Evolutionary conservation across 1,140 invertebrate species (phyloP).

Genomic region (Nasonia giraulti): DNA sequence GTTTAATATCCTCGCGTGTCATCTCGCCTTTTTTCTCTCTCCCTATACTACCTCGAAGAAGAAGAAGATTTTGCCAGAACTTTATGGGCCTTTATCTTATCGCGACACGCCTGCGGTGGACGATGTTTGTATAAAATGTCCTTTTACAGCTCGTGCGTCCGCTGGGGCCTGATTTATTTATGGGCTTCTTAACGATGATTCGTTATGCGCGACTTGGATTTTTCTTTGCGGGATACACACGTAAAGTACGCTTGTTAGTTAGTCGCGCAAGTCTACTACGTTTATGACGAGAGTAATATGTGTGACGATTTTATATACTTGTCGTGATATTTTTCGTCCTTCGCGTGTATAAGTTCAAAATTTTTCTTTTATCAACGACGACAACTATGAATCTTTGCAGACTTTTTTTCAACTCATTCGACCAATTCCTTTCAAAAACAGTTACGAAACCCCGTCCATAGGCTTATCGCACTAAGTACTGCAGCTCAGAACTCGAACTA

Average conservation of each 20-base stretch:
- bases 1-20: conserved; percentile 34
- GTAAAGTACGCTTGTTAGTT: not conserved
- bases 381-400: not conserved
- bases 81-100: conserved; percentile 38
- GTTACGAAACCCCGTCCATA: not conserved
- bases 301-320: conserved; percentile 1
- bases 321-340: not conserved
- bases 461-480: no score
- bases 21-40: conserved; percentile 32
- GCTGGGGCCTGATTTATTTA: conserved; percentile 55
- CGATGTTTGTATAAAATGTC: conserved; percentile 21
- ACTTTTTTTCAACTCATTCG: no score
- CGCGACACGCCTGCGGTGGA: not conserved
- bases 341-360: not conserved
- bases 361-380: not conserved
- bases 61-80: not conserved
- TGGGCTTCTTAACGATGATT: conserved; percentile 35
- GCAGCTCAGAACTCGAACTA: not conserved
- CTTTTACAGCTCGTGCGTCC: conserved; percentile 26
- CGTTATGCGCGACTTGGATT: not conserved
- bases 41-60: not conserved
- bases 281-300: not conserved
- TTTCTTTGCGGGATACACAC: not conserved
- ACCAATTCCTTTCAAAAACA: no score
- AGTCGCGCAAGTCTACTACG: not conserved